Evolutionary conservation across 1,140 invertebrate genomes (phyloP).

Genomic region (Battus philenor): DNA sequence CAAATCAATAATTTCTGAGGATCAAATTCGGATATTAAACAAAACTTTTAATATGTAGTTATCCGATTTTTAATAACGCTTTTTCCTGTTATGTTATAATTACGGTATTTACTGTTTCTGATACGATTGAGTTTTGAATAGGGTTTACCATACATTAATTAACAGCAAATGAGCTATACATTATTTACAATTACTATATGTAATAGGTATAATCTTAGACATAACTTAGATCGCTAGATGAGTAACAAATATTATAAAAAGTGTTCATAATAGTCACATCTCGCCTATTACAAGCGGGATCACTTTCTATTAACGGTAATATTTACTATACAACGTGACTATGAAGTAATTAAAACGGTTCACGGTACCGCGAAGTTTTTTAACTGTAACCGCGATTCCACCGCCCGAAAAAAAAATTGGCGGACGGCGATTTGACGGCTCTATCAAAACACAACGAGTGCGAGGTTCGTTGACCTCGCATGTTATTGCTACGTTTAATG

Average conservation of each 20-base stretch:
- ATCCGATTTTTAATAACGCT: neutral
- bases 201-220: too few species aligned
- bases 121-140: too few species aligned
- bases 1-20: too few species aligned
- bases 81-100: too few species aligned
- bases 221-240: too few species aligned
- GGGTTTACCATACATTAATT: too few species aligned
- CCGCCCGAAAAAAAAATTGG: slow-evolving; percentile 42
- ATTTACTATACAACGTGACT: slow-evolving; percentile 56
- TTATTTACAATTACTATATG: too few species aligned
- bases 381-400: slow-evolving; percentile 57
- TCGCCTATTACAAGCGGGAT: slow-evolving; percentile 51
- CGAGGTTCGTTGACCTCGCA: slow-evolving; percentile 30
- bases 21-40: too few species aligned
- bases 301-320: slow-evolving; percentile 66
- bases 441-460: slow-evolving; percentile 53
- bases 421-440: slow-evolving; percentile 58
- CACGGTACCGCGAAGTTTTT: slow-evolving; percentile 44
- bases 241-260: neutral
- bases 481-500: slow-evolving; percentile 26
- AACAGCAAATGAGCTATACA: too few species aligned
- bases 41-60: neutral
- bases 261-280: slow-evolving; percentile 4
- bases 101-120: too few species aligned
- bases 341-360: slow-evolving; percentile 73